Conservation (phyloP, 30 jellyfish, hydroid and myxozoan genomes). For the Aurelia aurita complex sp. Pacific region DNA sequence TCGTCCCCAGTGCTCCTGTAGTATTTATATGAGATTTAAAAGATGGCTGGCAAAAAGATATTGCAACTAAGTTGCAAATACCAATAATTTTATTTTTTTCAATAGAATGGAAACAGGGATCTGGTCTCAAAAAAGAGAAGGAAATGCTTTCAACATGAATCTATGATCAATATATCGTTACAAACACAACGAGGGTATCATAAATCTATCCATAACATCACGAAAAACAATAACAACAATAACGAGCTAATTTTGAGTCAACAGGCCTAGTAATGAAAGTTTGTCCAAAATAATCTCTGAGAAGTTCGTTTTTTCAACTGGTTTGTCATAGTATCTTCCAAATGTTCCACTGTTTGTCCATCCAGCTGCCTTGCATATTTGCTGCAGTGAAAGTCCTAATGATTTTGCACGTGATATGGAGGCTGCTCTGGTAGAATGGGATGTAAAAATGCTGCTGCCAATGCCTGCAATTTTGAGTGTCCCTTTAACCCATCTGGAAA, state of each 20-base stretch:
- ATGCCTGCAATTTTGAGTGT: not conserved
- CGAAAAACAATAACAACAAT: not conserved
- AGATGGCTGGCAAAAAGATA: not conserved
- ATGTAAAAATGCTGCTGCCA: not conserved
- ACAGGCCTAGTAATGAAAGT: not conserved
- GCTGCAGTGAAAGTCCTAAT: constrained; percentile 1
- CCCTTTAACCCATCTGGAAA: not conserved
- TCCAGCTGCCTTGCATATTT: constrained; percentile 23
- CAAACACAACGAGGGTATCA: no score
- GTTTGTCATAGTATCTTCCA: not conserved
- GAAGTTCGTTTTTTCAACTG: not conserved
- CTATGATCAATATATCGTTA: not conserved
- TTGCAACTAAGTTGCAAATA: not conserved
- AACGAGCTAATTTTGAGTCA: not conserved
- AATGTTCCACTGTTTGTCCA: constrained; percentile 19
- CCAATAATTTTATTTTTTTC: not conserved
- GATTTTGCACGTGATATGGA: not conserved
- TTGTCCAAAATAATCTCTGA: not conserved
- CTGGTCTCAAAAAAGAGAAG: not conserved
- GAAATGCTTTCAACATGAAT: not conserved
- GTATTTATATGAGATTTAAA: not conserved
- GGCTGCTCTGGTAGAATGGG: constrained; percentile 8
- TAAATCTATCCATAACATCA: not conserved
- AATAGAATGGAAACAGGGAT: no score
- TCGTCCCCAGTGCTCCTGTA: constrained; percentile 8